Evolutionary conservation across 2,888 invertebrate genomes (phyloP).

Genomic region (Philonicus albiceps): DNA sequence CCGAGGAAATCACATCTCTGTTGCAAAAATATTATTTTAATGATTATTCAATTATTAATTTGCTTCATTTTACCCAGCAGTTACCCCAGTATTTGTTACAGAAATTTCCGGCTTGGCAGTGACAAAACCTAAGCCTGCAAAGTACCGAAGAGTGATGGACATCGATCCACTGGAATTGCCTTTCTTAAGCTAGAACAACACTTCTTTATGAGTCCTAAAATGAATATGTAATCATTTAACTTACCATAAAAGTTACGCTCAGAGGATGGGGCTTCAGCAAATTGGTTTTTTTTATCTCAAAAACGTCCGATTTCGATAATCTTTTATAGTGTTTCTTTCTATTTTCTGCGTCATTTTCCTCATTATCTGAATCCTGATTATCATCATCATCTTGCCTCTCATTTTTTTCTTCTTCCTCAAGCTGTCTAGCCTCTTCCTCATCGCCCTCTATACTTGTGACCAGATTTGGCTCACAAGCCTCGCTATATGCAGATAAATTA

Average conservation of each 20-base stretch:
- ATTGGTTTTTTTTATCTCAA: conserved; percentile 49
- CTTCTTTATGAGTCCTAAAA: not conserved
- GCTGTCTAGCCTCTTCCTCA: conserved; percentile 73
- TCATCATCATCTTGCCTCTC: conserved; percentile 66
- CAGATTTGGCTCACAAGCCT: conserved; percentile 71
- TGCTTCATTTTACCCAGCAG: conserved; percentile 50
- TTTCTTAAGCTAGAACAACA: conserved; percentile 38
- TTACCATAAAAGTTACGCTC: conserved; percentile 51
- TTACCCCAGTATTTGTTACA: conserved; percentile 53
- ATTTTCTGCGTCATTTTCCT: conserved; percentile 65
- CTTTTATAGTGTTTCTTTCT: conserved; percentile 49
- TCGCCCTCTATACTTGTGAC: conserved; percentile 70
- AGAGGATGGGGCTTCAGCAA: conserved; percentile 55
- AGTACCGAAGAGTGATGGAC: conserved; percentile 52
- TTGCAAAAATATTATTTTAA: not conserved
- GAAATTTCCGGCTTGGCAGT: conserved; percentile 51
- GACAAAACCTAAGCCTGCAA: conserved; percentile 54
- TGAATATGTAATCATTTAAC: not conserved
- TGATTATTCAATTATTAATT: conserved; percentile 20
- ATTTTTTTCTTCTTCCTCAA: conserved; percentile 66
- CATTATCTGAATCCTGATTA: conserved; percentile 74
- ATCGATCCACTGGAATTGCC: conserved; percentile 47
- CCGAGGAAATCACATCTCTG: conserved; percentile 54
- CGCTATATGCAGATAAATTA: conserved; percentile 82
- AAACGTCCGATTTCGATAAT: conserved; percentile 22